Percentiles rank a stretch among this genome's conserved stretches.
Conservation (phyloP, 2,888 invertebrate genomes). For the Exocentrus adspersus region DNA sequence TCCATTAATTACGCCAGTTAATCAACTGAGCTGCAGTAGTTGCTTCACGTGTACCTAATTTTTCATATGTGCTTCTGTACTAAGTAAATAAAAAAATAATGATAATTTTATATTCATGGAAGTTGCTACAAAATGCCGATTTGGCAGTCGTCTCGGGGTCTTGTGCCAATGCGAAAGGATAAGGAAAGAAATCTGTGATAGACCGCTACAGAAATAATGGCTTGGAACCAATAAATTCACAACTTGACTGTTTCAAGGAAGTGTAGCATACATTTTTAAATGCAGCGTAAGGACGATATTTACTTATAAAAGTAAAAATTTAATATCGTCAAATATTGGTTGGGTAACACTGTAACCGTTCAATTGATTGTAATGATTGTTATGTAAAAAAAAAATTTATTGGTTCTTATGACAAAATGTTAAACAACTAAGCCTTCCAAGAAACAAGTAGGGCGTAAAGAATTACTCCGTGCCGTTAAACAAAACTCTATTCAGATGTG, state of each 20-base stretch:
- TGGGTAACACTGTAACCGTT: too few relatives aligned
- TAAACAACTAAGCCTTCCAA: too few relatives aligned
- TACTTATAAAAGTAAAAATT: too few relatives aligned
- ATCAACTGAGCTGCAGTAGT: background rate
- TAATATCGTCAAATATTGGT: too few relatives aligned
- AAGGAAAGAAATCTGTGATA: slow-evolving; percentile 25
- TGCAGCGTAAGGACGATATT: too few relatives aligned
- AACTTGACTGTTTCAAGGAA: background rate
- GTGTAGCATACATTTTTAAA: too few relatives aligned
- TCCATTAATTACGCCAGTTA: background rate
- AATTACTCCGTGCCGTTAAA: too few relatives aligned
- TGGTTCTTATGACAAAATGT: too few relatives aligned
- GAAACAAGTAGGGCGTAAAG: too few relatives aligned
- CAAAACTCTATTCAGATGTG: too few relatives aligned
- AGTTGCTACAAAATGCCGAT: slow-evolving; percentile 26
- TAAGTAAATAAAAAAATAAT: slow-evolving; percentile 31
- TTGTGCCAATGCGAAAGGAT: slow-evolving; percentile 33
- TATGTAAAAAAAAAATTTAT: too few relatives aligned
- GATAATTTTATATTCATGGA: slow-evolving; percentile 38
- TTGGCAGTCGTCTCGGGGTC: slow-evolving; percentile 37
- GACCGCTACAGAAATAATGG: slow-evolving; percentile 28
- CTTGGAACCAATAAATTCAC: slow-evolving; percentile 27
- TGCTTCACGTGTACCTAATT: background rate
- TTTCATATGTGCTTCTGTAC: background rate
- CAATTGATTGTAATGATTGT: too few relatives aligned